These are phyloP conservation scores for Sebastes oblongus DNA, from an alignment of 2,797 vertebrate species.

Conservation along the genomic window DNA sequence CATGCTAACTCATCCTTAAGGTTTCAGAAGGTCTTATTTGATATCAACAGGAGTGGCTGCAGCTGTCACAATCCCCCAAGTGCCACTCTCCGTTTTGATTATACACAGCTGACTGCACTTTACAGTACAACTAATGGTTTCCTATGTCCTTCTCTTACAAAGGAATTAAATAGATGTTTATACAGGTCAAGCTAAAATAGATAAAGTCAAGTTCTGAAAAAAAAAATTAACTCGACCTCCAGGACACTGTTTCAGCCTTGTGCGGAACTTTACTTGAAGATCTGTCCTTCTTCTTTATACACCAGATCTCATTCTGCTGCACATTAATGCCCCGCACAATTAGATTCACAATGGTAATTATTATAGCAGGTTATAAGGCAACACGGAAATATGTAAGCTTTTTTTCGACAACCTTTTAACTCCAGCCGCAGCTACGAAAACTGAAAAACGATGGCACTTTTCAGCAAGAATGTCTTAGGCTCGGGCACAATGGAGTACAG, in stretches of 20 bases:
- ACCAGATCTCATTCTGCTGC: slow-evolving; percentile 18
- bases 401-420: slow-evolving; percentile 61
- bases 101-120: slow-evolving; percentile 59
- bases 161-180: slow-evolving; percentile 27
- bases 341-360: slow-evolving; percentile 64
- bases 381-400: slow-evolving; percentile 61
- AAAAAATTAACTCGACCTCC: background rate
- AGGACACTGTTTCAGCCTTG: slow-evolving; percentile 3
- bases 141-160: slow-evolving; percentile 4
- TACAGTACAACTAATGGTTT: slow-evolving; percentile 47
- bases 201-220: slow-evolving; percentile 4
- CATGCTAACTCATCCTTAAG: slow-evolving; percentile 79
- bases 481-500: slow-evolving; percentile 63
- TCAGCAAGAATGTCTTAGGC: slow-evolving; percentile 58
- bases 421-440: slow-evolving; percentile 55
- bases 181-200: background rate
- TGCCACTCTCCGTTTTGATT: slow-evolving; percentile 62
- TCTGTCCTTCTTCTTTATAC: slow-evolving; percentile 8
- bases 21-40: slow-evolving; percentile 72
- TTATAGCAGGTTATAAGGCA: slow-evolving; percentile 51
- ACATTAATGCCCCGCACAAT: slow-evolving; percentile 29
- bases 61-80: slow-evolving; percentile 56
- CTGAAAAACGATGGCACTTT: slow-evolving; percentile 60
- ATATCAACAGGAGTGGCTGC: slow-evolving; percentile 64
- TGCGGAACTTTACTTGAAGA: slow-evolving; percentile 17